Conservation (phyloP, 37 sponge, comb jelly and placozoan species). For the Halichondria panicea region DNA sequence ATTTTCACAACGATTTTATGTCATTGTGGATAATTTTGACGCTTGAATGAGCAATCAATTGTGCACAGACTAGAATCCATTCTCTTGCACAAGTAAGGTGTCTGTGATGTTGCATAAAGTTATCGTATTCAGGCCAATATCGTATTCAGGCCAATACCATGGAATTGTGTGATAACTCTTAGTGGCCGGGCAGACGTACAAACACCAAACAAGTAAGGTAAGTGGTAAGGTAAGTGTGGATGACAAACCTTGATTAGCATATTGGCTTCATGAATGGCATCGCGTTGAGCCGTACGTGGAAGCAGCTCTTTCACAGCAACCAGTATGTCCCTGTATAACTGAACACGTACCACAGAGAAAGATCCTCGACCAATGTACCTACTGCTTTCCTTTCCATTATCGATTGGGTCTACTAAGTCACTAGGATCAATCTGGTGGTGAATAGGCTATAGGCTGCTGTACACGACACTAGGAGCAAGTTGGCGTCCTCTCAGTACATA, state of each 20-base stretch:
- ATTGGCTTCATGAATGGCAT: conserved; percentile 21
- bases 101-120: conserved; percentile 1
- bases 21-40: conserved; percentile 33
- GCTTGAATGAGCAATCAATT: conserved; percentile 18
- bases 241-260: not conserved
- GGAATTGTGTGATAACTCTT: conserved; percentile 21
- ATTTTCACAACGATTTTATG: conserved; percentile 13
- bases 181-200: not conserved
- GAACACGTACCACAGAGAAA: conserved; percentile 20
- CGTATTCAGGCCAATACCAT: conserved; percentile 11
- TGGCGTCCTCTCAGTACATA: no score
- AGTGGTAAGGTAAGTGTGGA: no score
- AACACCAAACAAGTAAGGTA: conserved; percentile 24
- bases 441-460: no score
- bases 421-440: no score
- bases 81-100: no score
- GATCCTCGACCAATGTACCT: no score
- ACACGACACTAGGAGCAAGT: no score
- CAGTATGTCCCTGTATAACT: conserved; percentile 19
- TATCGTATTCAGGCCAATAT: no score
- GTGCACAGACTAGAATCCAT: conserved; percentile 10
- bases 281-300: conserved; percentile 13
- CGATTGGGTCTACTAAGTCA: no score
- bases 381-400: no score
- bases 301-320: conserved; percentile 39